Conservation (phyloP, 2,797 vertebrate species). For the Amphiprion clarkii region DNA sequence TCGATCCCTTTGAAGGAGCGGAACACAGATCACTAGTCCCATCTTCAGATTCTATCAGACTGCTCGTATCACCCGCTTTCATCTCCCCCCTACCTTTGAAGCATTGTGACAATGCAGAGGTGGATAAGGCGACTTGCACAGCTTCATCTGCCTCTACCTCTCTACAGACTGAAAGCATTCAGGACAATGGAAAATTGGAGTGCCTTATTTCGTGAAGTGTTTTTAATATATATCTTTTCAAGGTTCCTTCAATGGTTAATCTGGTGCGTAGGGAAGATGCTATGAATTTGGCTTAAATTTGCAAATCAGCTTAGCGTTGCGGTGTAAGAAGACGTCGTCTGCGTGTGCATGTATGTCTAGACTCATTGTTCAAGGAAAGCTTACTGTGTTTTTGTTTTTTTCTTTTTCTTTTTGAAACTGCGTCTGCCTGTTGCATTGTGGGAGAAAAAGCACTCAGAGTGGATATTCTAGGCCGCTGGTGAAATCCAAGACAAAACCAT, state of each 20-base stretch:
- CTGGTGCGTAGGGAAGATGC: conserved; percentile 58
- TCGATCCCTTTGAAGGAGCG: conserved; percentile 64
- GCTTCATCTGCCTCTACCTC: conserved; percentile 73
- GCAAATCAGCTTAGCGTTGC: conserved; percentile 66
- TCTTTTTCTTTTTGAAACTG: conserved; percentile 26
- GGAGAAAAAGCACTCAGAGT: conserved; percentile 64
- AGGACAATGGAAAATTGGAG: conserved; percentile 69
- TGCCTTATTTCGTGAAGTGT: conserved; percentile 75
- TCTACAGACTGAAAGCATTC: conserved; percentile 68
- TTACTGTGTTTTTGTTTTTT: conserved; percentile 19
- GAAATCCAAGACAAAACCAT: conserved; percentile 63
- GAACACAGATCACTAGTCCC: conserved; percentile 66
- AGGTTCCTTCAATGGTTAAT: conserved; percentile 65
- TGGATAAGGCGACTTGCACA: conserved; percentile 74
- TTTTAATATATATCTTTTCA: conserved; percentile 68
- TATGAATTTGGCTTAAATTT: conserved; percentile 69
- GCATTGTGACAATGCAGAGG: conserved; percentile 78
- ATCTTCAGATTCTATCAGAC: conserved; percentile 72
- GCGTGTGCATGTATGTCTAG: conserved; percentile 45
- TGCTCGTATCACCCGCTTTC: conserved; percentile 70
- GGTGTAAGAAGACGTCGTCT: conserved; percentile 50
- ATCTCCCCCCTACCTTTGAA: conserved; percentile 71
- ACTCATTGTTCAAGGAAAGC: conserved; percentile 65
- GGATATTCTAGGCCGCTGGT: conserved; percentile 47
- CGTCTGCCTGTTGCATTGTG: conserved; percentile 59